phyloP scores from a whole-genome alignment of 2,888 invertebrate genomes.

The Nephrotoma guestfalica region DNA sequence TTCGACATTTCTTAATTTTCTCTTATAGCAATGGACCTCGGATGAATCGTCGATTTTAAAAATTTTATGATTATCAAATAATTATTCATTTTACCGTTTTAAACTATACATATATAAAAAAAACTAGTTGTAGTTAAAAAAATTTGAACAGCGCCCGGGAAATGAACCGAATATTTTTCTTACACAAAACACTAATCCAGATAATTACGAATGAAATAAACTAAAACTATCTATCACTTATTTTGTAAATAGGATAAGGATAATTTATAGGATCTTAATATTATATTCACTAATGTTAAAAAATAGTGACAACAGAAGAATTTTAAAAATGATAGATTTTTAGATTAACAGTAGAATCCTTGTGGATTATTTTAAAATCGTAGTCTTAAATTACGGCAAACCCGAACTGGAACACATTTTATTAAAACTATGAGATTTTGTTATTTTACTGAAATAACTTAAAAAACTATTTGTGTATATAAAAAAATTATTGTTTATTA shows the following conservation, averaged over 20 bases:
- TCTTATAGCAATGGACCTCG: constrained; percentile 24
- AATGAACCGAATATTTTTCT: background rate
- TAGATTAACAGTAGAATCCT: background rate
- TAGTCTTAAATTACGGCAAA: background rate
- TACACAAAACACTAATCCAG: background rate
- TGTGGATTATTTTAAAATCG: background rate
- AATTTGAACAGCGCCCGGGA: background rate
- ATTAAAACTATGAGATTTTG: background rate
- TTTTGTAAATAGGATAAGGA: background rate
- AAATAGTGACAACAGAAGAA: background rate
- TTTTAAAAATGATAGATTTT: background rate
- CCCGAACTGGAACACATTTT: background rate
- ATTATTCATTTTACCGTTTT: background rate
- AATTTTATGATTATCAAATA: background rate
- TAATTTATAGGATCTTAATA: background rate
- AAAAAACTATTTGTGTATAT: background rate
- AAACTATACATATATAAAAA: background rate
- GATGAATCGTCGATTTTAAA: constrained; percentile 28
- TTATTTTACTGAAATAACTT: background rate
- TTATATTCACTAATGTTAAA: background rate
- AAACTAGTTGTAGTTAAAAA: background rate
- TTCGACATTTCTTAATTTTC: constrained; percentile 6
- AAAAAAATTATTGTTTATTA: background rate
- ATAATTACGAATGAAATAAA: background rate
- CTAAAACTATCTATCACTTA: background rate